Evolutionary conservation across 2,888 invertebrate species (phyloP).

Genomic region (Ametastegia equiseti): DNA sequence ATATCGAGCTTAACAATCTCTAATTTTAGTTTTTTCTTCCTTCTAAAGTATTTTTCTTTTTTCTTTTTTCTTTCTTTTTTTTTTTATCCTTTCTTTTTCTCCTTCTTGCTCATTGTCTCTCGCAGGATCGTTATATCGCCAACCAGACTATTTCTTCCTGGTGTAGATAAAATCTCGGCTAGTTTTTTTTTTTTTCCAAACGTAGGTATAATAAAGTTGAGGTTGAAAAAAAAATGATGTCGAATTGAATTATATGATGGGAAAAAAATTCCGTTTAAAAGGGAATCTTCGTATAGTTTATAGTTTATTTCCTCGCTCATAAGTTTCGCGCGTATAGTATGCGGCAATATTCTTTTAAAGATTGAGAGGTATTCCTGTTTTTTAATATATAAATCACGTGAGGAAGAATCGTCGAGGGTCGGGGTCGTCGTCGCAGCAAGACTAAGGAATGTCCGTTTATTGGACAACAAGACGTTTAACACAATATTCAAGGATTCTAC

Average conservation of each 20-base stretch:
- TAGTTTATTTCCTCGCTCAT: not conserved
- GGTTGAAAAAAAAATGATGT: not conserved
- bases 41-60: not conserved
- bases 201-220: not conserved
- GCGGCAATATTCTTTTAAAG: not conserved
- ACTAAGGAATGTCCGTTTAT: no score
- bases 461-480: not conserved
- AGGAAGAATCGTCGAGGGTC: no score
- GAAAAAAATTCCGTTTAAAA: not conserved
- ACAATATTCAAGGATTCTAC: not conserved
- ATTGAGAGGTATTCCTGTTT: not conserved
- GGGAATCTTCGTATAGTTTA: not conserved
- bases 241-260: not conserved
- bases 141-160: not conserved
- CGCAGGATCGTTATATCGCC: not conserved
- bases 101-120: not conserved
- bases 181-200: no score
- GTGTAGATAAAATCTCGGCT: not conserved
- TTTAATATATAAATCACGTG: not conserved
- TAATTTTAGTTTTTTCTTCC: not conserved
- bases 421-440: no score
- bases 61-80: not conserved
- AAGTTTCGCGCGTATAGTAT: no score
- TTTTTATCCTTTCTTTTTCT: not conserved
- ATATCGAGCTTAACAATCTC: slow-evolving; percentile 4